phyloP scores from a whole-genome alignment of 2,797 vertebrate genomes.

The Chaetodon trifasciatus region DNA sequence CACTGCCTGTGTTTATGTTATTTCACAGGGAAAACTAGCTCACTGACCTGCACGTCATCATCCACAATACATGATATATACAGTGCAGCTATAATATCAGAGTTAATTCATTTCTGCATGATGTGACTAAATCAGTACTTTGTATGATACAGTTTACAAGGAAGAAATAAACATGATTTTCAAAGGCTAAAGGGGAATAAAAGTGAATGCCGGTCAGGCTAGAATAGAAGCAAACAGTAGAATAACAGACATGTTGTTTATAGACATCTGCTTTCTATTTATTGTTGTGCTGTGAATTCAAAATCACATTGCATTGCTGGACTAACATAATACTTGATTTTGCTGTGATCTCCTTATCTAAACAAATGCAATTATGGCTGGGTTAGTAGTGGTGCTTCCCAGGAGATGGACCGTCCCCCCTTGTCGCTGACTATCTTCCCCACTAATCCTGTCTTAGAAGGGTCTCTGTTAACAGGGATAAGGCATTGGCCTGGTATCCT shows the following conservation, averaged over 20 bases:
- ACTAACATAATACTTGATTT: conserved; percentile 72
- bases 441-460: conserved; percentile 97
- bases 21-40: conserved; percentile 50
- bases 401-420: conserved; percentile 92
- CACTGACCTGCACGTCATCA: conserved; percentile 45
- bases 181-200: conserved; percentile 26
- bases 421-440: conserved; percentile 92
- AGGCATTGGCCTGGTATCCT: conserved; percentile 90
- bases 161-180: conserved; percentile 34
- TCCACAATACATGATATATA: conserved; percentile 33
- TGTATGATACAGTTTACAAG: conserved; percentile 23
- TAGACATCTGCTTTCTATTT: conserved; percentile 36
- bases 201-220: conserved; percentile 13
- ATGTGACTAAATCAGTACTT: conserved; percentile 24
- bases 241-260: conserved; percentile 50
- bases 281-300: conserved; percentile 55
- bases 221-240: conserved; percentile 30
- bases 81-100: conserved; percentile 1
- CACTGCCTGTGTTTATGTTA: conserved; percentile 49
- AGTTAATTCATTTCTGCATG: conserved; percentile 36
- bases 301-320: conserved; percentile 61
- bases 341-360: conserved; percentile 86
- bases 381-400: conserved; percentile 85
- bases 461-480: conserved; percentile 98
- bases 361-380: conserved; percentile 90